These are phyloP conservation scores for Apogon talboti DNA, from an alignment of 2,797 vertebrate species.

Conservation along the genomic window DNA sequence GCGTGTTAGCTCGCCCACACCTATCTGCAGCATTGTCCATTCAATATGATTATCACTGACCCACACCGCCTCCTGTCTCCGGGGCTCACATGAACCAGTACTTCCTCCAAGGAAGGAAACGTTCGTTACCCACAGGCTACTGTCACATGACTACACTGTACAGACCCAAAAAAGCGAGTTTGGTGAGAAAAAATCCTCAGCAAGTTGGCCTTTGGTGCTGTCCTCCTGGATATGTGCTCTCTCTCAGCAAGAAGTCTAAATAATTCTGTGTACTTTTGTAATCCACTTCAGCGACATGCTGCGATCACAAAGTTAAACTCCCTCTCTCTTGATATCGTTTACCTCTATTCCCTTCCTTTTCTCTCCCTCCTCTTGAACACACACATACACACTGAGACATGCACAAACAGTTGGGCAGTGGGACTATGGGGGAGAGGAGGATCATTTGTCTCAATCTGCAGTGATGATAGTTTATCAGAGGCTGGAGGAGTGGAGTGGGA, in stretches of 20 bases:
- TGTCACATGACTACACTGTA: conserved; percentile 70
- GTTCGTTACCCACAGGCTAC: conserved; percentile 72
- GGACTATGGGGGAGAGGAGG: conserved; percentile 54
- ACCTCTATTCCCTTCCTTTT: not conserved
- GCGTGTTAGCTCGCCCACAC: conserved; percentile 72
- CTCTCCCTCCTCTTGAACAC: conserved; percentile 11
- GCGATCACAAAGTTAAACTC: conserved; percentile 37
- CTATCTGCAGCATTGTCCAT: conserved; percentile 82
- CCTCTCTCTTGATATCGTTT: conserved; percentile 27
- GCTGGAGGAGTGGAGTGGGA: conserved; percentile 69
- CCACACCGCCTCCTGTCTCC: conserved; percentile 82
- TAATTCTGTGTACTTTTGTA: conserved; percentile 18
- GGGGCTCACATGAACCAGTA: conserved; percentile 78
- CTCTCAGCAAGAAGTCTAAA: conserved; percentile 21
- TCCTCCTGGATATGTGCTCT: conserved; percentile 12
- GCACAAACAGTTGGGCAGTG: conserved; percentile 60
- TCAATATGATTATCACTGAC: conserved; percentile 81
- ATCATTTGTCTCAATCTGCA: conserved; percentile 80
- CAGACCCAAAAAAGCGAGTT: conserved; percentile 62
- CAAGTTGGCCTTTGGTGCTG: not conserved
- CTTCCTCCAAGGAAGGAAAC: conserved; percentile 85
- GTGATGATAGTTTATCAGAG: conserved; percentile 79
- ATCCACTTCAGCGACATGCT: conserved; percentile 50
- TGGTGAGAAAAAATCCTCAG: conserved; percentile 45
- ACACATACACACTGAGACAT: conserved; percentile 44